These are phyloP conservation scores for Myathropa florea DNA, from an alignment of 2,888 invertebrate genomes.

Conservation along the genomic window DNA sequence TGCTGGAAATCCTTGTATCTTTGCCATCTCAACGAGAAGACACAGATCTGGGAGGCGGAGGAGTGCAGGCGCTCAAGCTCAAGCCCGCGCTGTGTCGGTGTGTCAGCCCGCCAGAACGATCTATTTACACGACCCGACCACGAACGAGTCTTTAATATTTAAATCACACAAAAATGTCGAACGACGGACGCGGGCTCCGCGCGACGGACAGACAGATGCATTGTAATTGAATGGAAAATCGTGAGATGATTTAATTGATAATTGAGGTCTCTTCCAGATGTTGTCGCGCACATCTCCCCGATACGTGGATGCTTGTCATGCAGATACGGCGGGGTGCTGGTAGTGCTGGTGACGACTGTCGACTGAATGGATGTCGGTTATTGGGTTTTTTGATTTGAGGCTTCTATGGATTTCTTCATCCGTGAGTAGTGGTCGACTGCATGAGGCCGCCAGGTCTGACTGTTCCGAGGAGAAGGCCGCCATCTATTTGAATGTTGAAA, in stretches of 20 bases:
- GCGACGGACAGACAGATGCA: constrained; percentile 57
- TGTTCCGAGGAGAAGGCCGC: background rate
- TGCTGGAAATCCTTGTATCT: constrained; percentile 40
- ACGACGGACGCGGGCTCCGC: constrained; percentile 3
- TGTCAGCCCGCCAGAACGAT: constrained; percentile 11
- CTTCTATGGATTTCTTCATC: background rate
- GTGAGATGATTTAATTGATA: constrained; percentile 70
- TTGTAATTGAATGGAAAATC: constrained; percentile 69
- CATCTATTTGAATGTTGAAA: background rate
- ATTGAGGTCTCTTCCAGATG: constrained; percentile 66
- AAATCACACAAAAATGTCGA: constrained; percentile 61
- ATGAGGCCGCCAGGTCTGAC: background rate
- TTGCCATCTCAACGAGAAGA: constrained; percentile 31
- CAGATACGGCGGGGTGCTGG: background rate
- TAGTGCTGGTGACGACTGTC: background rate
- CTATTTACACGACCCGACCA: constrained; percentile 34
- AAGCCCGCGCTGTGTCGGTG: background rate
- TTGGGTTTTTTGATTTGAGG: background rate
- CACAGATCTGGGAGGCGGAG: constrained; percentile 6
- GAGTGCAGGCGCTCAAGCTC: background rate
- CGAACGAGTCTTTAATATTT: constrained; percentile 61
- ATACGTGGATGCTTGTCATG: background rate
- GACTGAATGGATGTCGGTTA: background rate
- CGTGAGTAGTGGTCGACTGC: background rate
- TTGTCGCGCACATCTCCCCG: constrained; percentile 14